phyloP scores from a whole-genome alignment of 1,140 invertebrate species.

The Pararge aegeria region DNA sequence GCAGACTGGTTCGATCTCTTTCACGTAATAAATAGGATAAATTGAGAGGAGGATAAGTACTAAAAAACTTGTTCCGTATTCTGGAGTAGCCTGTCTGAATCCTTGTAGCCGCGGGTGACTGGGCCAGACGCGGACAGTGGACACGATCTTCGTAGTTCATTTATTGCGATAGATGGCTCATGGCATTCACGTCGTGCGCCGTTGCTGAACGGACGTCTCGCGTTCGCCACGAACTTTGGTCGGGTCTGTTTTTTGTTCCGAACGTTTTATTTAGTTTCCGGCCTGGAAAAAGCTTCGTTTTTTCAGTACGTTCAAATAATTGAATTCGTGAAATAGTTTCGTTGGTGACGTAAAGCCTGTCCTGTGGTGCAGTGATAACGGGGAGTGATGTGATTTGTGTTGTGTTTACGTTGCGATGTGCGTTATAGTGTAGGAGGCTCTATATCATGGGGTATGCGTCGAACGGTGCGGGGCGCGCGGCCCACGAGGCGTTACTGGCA shows the following conservation, averaged over 20 bases:
- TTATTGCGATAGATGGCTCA: conserved; percentile 49
- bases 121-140: conserved; percentile 39
- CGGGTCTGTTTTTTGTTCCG: conserved; percentile 51
- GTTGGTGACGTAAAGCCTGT: conserved; percentile 42
- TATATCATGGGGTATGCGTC: conserved; percentile 91
- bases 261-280: conserved; percentile 42
- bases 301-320: not conserved
- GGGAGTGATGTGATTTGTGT: conserved; percentile 68
- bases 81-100: conserved; percentile 39
- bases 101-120: conserved; percentile 40
- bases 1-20: conserved; percentile 31
- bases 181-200: conserved; percentile 62
- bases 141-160: conserved; percentile 31
- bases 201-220: conserved; percentile 50
- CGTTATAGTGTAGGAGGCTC: conserved; percentile 53
- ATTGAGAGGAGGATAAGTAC: conserved; percentile 33
- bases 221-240: conserved; percentile 37
- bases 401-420: conserved; percentile 73
- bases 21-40: conserved; percentile 39
- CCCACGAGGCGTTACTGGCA: conserved; percentile 91
- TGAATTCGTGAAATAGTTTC: not conserved
- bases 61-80: conserved; percentile 47
- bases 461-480: conserved; percentile 88
- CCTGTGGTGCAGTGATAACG: conserved; percentile 55
- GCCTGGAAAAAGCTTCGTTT: conserved; percentile 14